Evolutionary conservation across 2,113 vertebrate genomes (phyloP).

Genomic region (Thunnus maccoyii): DNA sequence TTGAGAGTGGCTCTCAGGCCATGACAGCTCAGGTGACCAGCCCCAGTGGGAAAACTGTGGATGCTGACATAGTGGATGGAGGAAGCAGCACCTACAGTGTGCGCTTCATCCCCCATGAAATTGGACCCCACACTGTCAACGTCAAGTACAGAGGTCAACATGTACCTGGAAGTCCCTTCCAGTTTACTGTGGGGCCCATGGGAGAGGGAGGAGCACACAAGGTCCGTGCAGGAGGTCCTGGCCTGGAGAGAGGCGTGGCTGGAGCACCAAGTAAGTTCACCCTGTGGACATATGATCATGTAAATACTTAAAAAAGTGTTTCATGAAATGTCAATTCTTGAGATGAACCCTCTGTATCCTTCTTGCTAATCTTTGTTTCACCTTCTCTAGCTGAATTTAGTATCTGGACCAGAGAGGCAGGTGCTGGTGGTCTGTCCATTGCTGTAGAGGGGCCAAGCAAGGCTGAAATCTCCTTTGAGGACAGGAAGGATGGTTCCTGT

Average conservation of each 20-base stretch:
- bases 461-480: constrained; percentile 94
- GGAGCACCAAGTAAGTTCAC: constrained; percentile 87
- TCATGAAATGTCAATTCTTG: neutral
- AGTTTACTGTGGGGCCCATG: constrained; percentile 93
- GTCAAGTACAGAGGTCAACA: constrained; percentile 95
- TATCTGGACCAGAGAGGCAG: constrained; percentile 95
- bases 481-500: constrained; percentile 94
- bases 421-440: constrained; percentile 93
- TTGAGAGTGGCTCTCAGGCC: constrained; percentile 88
- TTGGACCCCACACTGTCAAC: constrained; percentile 91
- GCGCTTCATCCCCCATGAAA: constrained; percentile 93
- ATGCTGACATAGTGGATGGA: constrained; percentile 93
- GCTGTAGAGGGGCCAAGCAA: constrained; percentile 95
- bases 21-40: constrained; percentile 97
- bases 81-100: constrained; percentile 94
- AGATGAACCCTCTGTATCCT: neutral
- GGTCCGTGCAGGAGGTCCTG: constrained; percentile 92
- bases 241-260: constrained; percentile 91
- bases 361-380: neutral
- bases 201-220: constrained; percentile 93
- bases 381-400: constrained; percentile 89
- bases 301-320: neutral
- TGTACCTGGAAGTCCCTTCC: constrained; percentile 94
- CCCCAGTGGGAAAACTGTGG: constrained; percentile 90
- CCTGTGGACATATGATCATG: neutral